Evolutionary conservation across 2,113 vertebrate genomes (phyloP), one percentile per base, ranked within the genome.

Genomic region (Dunckerocampus dactyliophorus): DNA sequence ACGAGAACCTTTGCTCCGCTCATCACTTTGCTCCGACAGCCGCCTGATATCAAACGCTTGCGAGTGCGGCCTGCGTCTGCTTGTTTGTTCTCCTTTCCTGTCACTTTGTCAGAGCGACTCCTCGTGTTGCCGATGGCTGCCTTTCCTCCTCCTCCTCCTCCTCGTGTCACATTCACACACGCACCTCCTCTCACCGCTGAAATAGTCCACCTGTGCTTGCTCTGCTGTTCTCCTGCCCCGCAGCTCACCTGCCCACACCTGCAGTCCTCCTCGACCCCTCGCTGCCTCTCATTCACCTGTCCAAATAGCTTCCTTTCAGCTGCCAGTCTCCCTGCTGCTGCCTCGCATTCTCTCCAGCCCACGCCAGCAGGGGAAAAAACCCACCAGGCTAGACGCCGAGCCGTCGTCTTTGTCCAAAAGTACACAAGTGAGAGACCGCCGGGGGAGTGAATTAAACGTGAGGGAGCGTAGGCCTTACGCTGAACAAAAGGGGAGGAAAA

Each of bases 211-310:
- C 24, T 28, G 2, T 28, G 2, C 24, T 39, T 39, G 37, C 10
- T 39, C 11, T 39, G 10, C 37, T 39, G 8, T 39, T 72, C 74
- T 52, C 63, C 51, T 48, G n/a, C 47, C 20, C 10, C 20, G 47
- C 17, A 20, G 24, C 24, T 28, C 47, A 62, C 76, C 76, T 79
- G 53, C 61, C 64, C 28, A 17, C 28, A 53, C 17, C 22, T 53
- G 15, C 15, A 31, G 28, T 71, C 73, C 61, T 72, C 69, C 72
- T 71, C 48, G 42, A 63, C 50, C 69, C 50, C 58, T 51, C 47
- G 3, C 55, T 74, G 17, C 34, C 73, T 79, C 59, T 81, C 74
- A 77, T 86, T 74, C 79, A 72, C 73, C 72, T 74, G 74, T 75
- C 75, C 63, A 71, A 80, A 83, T 71, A 63, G 69, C 69, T 74